Conservation (phyloP, 2,113 vertebrate genomes). For the Colinus virginianus region DNA sequence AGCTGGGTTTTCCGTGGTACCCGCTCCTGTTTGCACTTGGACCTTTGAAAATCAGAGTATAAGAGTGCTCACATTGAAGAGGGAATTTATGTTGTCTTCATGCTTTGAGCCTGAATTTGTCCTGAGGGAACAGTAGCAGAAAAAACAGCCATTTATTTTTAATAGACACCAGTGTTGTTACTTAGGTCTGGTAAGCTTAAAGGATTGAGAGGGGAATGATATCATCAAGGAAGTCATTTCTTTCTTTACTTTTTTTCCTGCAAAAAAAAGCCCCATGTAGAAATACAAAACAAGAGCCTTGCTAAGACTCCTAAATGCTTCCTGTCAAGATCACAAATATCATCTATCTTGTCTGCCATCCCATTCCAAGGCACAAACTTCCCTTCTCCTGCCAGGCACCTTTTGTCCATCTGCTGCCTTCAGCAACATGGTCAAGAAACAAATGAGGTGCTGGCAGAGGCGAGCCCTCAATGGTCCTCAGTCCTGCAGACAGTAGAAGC, state of each 20-base stretch:
- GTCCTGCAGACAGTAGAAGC: background rate
- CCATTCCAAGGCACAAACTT: background rate
- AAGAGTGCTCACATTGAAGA: background rate
- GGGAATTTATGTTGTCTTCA: conserved; percentile 49
- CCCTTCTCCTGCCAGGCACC: background rate
- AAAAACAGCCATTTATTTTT: conserved; percentile 63
- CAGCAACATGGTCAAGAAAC: background rate
- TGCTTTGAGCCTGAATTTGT: conserved; percentile 40
- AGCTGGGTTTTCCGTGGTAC: conserved; percentile 17
- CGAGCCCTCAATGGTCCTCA: background rate
- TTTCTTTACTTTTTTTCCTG: background rate
- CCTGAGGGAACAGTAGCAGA: conserved; percentile 63
- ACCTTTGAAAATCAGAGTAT: conserved; percentile 31
- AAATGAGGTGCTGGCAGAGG: background rate
- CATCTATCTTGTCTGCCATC: background rate
- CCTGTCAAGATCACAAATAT: background rate
- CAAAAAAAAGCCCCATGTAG: background rate
- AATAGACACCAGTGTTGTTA: conserved; percentile 44
- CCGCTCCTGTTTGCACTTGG: conserved; percentile 16
- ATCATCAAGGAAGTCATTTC: conserved; percentile 50
- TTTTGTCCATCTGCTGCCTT: background rate
- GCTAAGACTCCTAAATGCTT: background rate
- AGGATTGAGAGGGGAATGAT: conserved; percentile 52
- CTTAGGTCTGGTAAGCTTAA: conserved; percentile 55
- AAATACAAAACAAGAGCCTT: background rate